Conservation (phyloP, 1,140 invertebrate species). For the Hesperophylax magnus region DNA sequence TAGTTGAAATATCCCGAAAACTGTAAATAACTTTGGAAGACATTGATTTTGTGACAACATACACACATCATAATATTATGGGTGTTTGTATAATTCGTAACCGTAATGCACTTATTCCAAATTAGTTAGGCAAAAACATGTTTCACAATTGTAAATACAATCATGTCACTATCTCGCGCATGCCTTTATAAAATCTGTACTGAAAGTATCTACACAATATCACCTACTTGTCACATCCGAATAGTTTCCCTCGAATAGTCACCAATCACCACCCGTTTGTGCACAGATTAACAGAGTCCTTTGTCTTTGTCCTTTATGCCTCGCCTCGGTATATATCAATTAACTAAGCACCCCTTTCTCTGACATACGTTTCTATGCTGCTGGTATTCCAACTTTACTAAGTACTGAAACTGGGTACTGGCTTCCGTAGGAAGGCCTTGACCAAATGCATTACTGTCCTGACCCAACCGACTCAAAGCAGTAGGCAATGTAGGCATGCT, state of each 20-base stretch:
- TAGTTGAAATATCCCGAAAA: slow-evolving; percentile 2
- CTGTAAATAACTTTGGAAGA: slow-evolving; percentile 20
- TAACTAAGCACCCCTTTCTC: slow-evolving; percentile 35
- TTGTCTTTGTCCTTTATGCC: too few relatives aligned
- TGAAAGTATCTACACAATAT: background rate
- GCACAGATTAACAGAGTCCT: background rate
- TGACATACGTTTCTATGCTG: slow-evolving; percentile 51
- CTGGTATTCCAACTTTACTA: too few relatives aligned
- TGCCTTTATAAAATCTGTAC: slow-evolving; percentile 28
- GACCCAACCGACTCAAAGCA: too few relatives aligned
- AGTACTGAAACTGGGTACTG: too few relatives aligned
- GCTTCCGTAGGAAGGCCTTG: too few relatives aligned
- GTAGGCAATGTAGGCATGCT: too few relatives aligned
- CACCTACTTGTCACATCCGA: background rate
- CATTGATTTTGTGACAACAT: background rate
- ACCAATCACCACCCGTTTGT: slow-evolving; percentile 5
- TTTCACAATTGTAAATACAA: slow-evolving; percentile 45
- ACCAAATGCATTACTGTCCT: too few relatives aligned
- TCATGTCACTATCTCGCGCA: slow-evolving; percentile 35
- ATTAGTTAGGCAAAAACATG: slow-evolving; percentile 44
- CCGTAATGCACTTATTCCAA: slow-evolving; percentile 42
- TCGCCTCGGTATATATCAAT: too few relatives aligned
- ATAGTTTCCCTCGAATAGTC: background rate
- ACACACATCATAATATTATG: background rate
- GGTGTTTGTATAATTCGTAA: background rate